These are phyloP conservation scores for Riparia riparia DNA, from an alignment of 2,113 vertebrate species.

Conservation along the genomic window DNA sequence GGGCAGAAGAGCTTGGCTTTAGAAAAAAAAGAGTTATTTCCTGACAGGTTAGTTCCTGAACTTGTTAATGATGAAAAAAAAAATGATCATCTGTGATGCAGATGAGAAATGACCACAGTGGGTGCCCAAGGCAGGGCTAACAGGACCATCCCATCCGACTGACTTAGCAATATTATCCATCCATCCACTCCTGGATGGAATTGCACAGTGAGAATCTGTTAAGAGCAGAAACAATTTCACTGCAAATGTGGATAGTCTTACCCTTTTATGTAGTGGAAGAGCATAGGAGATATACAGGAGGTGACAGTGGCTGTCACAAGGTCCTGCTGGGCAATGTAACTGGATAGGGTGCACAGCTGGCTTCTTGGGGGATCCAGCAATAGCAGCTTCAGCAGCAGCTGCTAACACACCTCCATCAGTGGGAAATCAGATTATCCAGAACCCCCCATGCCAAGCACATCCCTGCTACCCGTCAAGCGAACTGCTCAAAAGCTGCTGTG, in stretches of 20 bases:
- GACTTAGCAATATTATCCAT: background rate
- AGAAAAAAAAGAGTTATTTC: background rate
- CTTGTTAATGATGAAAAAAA: background rate
- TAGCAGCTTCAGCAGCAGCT: constrained; percentile 21
- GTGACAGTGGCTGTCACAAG: background rate
- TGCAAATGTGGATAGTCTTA: background rate
- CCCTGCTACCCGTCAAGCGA: background rate
- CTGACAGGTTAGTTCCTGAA: background rate
- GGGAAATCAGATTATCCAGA: constrained; percentile 40
- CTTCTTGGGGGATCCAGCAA: background rate
- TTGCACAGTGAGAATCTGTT: background rate
- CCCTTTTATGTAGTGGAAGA: background rate
- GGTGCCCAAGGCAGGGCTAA: background rate
- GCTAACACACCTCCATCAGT: constrained; percentile 1
- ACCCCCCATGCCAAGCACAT: background rate
- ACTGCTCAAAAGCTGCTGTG: constrained; percentile 15
- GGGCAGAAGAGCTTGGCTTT: background rate
- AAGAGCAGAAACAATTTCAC: background rate
- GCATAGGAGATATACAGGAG: background rate
- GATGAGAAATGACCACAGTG: background rate
- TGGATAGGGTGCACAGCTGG: background rate
- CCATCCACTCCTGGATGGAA: background rate
- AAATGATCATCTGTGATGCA: background rate
- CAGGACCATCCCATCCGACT: background rate
- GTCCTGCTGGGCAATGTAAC: background rate